These are phyloP conservation scores for Eupithecia pulchellata DNA, from an alignment of 2,888 invertebrate genomes.

Conservation along the genomic window DNA sequence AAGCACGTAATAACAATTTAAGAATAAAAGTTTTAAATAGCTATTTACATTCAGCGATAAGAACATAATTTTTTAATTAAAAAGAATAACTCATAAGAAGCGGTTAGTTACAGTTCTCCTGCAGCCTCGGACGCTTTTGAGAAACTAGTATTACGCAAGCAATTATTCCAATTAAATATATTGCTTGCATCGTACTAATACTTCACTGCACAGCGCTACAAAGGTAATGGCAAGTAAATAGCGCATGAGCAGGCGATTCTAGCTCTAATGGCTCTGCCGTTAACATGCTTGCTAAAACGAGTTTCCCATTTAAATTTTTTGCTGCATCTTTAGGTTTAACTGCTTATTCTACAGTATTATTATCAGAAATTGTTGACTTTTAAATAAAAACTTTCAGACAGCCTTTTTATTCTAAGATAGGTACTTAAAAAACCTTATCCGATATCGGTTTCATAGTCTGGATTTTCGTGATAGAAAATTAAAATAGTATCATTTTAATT, in stretches of 20 bases:
- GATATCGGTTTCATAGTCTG: too few species aligned
- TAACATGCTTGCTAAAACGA: slow-evolving; percentile 36
- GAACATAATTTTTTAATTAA: slow-evolving; percentile 59
- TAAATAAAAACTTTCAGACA: neutral
- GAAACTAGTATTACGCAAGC: slow-evolving; percentile 32
- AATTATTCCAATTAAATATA: slow-evolving; percentile 36
- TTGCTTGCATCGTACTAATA: slow-evolving; percentile 34
- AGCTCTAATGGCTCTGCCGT: slow-evolving; percentile 34
- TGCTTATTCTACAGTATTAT: slow-evolving; percentile 19
- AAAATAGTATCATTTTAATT: too few species aligned
- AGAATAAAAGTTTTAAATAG: slow-evolving; percentile 39
- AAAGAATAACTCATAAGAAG: slow-evolving; percentile 58
- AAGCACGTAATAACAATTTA: slow-evolving; percentile 35
- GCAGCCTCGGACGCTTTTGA: slow-evolving; percentile 44
- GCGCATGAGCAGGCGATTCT: slow-evolving; percentile 39
- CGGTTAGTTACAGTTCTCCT: slow-evolving; percentile 48
- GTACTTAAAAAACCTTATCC: neutral
- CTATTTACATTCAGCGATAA: slow-evolving; percentile 54
- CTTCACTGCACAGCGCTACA: slow-evolving; percentile 34
- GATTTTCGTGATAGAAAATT: too few species aligned
- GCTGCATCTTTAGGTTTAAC: slow-evolving; percentile 12
- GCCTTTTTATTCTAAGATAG: neutral
- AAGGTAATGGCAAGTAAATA: slow-evolving; percentile 43
- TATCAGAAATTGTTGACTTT: neutral
- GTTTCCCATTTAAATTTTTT: slow-evolving; percentile 31